phyloP scores from a whole-genome alignment of 2,797 vertebrate genomes.

The Pangasius djambal region DNA sequence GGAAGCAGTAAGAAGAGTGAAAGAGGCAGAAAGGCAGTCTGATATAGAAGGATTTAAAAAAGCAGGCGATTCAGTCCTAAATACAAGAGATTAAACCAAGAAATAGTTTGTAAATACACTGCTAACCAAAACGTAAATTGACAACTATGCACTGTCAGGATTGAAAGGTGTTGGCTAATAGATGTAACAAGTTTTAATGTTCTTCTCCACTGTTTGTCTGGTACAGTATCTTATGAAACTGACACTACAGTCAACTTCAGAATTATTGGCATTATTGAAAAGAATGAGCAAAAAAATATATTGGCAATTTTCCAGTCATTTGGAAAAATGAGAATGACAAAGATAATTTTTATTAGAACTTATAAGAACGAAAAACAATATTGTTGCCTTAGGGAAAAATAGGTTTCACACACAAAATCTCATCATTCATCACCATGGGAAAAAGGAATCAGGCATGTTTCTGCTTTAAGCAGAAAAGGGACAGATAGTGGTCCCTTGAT shows the following conservation, averaged over 20 bases:
- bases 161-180: background rate
- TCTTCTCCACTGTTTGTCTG: background rate
- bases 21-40: background rate
- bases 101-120: background rate
- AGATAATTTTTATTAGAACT: background rate
- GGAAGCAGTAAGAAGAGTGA: slow-evolving; percentile 6
- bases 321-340: background rate
- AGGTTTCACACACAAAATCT: background rate
- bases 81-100: background rate
- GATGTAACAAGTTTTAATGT: background rate
- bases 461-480: background rate
- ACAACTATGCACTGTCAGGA: background rate
- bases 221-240: background rate
- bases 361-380: background rate
- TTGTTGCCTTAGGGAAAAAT: too few species aligned
- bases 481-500: background rate
- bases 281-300: background rate
- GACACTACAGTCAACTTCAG: background rate
- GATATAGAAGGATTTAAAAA: background rate
- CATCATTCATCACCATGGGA: background rate
- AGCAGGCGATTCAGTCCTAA: background rate
- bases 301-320: background rate
- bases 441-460: background rate
- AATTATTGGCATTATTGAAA: background rate
- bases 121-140: background rate